These are phyloP conservation scores for Rynchops niger DNA, from an alignment of 2,113 vertebrate genomes.

Conservation along the genomic window DNA sequence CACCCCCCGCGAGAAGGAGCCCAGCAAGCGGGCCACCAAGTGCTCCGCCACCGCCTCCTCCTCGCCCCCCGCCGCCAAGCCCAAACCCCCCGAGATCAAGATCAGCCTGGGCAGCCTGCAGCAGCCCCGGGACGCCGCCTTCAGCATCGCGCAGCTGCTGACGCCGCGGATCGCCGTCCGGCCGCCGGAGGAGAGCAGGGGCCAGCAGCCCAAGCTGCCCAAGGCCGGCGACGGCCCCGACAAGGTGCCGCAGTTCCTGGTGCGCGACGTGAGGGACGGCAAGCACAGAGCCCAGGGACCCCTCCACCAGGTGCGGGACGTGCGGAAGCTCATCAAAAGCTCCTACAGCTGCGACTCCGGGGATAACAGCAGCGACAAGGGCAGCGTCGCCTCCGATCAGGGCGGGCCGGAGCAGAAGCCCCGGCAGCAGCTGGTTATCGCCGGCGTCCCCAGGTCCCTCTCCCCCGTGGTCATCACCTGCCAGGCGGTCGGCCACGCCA, in stretches of 20 bases:
- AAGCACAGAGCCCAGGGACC: slow-evolving; percentile 85
- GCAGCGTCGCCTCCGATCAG: slow-evolving; percentile 71
- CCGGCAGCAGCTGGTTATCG: slow-evolving; percentile 68
- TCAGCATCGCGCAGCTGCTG: slow-evolving; percentile 85
- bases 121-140: slow-evolving; percentile 73
- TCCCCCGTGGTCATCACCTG: slow-evolving; percentile 94
- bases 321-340: slow-evolving; percentile 92
- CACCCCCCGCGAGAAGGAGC: slow-evolving; percentile 73
- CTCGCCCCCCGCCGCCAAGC: background rate
- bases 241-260: slow-evolving; percentile 90
- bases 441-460: slow-evolving; percentile 67
- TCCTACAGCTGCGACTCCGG: slow-evolving; percentile 85
- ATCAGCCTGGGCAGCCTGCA: slow-evolving; percentile 84
- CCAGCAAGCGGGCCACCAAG: slow-evolving; percentile 66
- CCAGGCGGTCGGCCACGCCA: slow-evolving; percentile 84
- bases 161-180: slow-evolving; percentile 75
- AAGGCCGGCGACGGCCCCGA: slow-evolving; percentile 80
- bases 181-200: slow-evolving; percentile 73
- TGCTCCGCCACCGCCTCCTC: slow-evolving; percentile 48
- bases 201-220: slow-evolving; percentile 60
- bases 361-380: slow-evolving; percentile 80
- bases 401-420: slow-evolving; percentile 73
- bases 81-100: slow-evolving; percentile 88
- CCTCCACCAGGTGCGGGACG: slow-evolving; percentile 93
- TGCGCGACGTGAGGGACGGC: slow-evolving; percentile 87